Conservation (phyloP, 2,888 invertebrate species). For the Volucella zonaria region DNA sequence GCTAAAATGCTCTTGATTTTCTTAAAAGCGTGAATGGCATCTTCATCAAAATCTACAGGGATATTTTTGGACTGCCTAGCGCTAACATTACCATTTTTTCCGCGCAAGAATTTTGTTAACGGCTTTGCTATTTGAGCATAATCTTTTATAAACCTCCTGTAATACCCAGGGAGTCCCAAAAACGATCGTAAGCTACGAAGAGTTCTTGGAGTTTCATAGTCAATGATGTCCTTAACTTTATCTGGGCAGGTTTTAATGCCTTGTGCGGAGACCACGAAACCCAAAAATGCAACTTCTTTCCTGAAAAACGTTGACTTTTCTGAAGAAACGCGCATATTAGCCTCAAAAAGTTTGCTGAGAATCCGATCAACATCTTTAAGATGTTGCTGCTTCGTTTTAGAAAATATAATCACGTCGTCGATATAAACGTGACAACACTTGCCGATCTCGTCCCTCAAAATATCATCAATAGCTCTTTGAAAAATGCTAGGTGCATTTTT, state of each 20-base stretch:
- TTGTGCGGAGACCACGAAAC: slow-evolving; percentile 37
- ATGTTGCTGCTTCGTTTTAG: slow-evolving; percentile 22
- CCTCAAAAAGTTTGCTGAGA: slow-evolving; percentile 44
- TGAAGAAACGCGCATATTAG: neutral
- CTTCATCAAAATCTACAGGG: slow-evolving; percentile 37
- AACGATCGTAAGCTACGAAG: slow-evolving; percentile 41
- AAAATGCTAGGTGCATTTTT: slow-evolving; percentile 52
- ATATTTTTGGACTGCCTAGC: slow-evolving; percentile 51
- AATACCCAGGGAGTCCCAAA: slow-evolving; percentile 52
- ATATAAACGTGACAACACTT: slow-evolving; percentile 67
- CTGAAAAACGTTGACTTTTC: slow-evolving; percentile 22
- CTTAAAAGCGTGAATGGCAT: slow-evolving; percentile 45
- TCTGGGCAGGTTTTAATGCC: slow-evolving; percentile 17
- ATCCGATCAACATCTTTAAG: slow-evolving; percentile 23
- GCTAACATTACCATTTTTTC: slow-evolving; percentile 52
- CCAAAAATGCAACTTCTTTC: slow-evolving; percentile 23
- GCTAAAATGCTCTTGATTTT: slow-evolving; percentile 44
- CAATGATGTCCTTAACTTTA: slow-evolving; percentile 31
- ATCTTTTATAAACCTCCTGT: slow-evolving; percentile 58
- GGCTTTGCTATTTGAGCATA: slow-evolving; percentile 61
- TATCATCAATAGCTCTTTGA: slow-evolving; percentile 65
- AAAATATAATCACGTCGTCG: slow-evolving; percentile 68
- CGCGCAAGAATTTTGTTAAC: slow-evolving; percentile 43
- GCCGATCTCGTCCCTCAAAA: slow-evolving; percentile 65
- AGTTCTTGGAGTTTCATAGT: slow-evolving; percentile 38